Evolutionary conservation across 1,140 invertebrate genomes (phyloP), one percentile per base, ranked within the genome.

Genomic region (Drosophila pruinosa): DNA sequence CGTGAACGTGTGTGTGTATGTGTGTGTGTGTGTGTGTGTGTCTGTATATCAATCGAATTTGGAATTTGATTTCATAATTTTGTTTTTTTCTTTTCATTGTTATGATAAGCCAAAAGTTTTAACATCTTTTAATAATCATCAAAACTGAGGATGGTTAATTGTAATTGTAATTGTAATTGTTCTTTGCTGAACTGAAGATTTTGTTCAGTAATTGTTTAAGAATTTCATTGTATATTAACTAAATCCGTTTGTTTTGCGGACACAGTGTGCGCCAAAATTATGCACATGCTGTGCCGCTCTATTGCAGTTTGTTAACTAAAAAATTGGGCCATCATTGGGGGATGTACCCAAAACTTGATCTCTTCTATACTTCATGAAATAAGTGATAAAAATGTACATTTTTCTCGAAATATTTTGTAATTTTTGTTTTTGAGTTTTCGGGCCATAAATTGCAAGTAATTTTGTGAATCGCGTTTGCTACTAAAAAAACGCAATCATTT

Each of bases 321-420:
- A 71, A 59, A 48, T 74, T 50, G 72, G 47, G 31, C 34, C 70
- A 67, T 63, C 50, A 12, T 28, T 34, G 6, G 3, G n/a, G 4
- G 26, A 45, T 58, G 50, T 54, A 47, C 48, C 69, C 56, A 64
- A 50, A 73, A 58, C 72, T 70, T 28, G 48, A 67, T 63, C 38
- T 63, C 38, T 70, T 69, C 73, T 54, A 68, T 89, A 54, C 73
- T 74, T 59, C 69, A 72, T 89, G 83, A 90, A 90, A 90, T 90
- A 90, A 90, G 89, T 90, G 89, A 90, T 90, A 90, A 90, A 90
- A 90, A 89, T 78, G 70, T 70, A 65, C 69, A 58, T 75, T 83
- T 62, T 69, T 69, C 43, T 62, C 70, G 70, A 78, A 89, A 74
- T 68, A 71, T 78, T n/a, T 69, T 68, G 21, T 28, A 70, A 22